Evolutionary conservation across 2,888 invertebrate genomes (phyloP), one percentile per base, ranked within the genome.

Genomic region (Idaea biselata): DNA sequence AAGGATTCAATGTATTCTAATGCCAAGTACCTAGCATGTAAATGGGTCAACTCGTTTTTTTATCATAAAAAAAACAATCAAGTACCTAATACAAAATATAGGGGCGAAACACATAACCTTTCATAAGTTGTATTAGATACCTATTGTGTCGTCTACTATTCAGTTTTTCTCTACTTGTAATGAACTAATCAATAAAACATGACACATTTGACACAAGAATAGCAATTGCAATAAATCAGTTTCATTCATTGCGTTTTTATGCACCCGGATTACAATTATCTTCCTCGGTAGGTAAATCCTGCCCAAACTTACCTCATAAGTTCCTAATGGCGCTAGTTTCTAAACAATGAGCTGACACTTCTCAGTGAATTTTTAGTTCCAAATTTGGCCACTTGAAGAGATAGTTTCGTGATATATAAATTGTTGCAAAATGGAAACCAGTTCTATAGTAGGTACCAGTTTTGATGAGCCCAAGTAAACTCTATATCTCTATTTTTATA

Each of bases 231-330:
- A 44, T 44, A 44, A 44, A 44, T 44, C 11, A 44, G 14, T 44
- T 44, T 44, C 44, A 44, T 44, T 44, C 44, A 44, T 44, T 44
- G 44, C 44, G 44, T 44, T 44, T 44, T 44, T 44, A 44, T 44
- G 44, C 44, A 44, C 44, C 44, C 44, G 44, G 44, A 44, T 44
- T 44, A 44, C 44, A 44, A 44, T 44, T 25, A 25, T 25, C 25
- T 44, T 44, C 6, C 44, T 8, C 44, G 44, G 11, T 44, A 11
- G 11, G 11, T 44, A 44, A 14, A 14, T 44, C 44, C 44, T 44
- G 44, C 8, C 6, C 44, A 44, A 44, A 44, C 44, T 44, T 44
- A 44, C 8, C 0, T 44, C 3, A 3, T 44, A 8, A 44, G 0
- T 44, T 44, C 3, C 2, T 44, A 14, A 44, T 44, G 44, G 44